phyloP scores from a whole-genome alignment of 2,888 invertebrate species.

The Cynaeus angustus region DNA sequence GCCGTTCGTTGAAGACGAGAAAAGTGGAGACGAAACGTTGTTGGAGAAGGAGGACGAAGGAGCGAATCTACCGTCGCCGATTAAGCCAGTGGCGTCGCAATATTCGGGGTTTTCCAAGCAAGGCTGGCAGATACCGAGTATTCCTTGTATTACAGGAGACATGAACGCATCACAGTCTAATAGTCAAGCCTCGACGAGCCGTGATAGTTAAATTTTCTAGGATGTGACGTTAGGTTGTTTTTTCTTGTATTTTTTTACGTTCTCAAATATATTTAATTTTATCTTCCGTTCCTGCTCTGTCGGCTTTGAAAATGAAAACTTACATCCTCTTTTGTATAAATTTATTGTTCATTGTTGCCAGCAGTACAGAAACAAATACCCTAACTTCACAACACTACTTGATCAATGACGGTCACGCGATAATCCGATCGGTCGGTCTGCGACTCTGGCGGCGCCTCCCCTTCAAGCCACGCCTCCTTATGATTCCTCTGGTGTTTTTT shows the following conservation, averaged over 20 bases:
- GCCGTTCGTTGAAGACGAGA: constrained; percentile 58
- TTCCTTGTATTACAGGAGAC: constrained; percentile 79
- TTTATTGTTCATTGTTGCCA: no score
- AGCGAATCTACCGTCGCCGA: constrained; percentile 65
- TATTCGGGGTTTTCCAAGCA: constrained; percentile 78
- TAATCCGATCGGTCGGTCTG: no score
- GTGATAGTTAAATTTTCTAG: constrained; percentile 11
- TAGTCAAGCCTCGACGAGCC: constrained; percentile 29
- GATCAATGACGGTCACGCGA: no score
- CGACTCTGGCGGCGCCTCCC: background rate
- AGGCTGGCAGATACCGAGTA: constrained; percentile 78
- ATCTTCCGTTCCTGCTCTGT: no score
- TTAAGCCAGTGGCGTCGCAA: constrained; percentile 70
- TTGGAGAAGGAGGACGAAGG: constrained; percentile 63
- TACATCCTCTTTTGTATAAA: no score
- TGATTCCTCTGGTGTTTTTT: constrained; percentile 55
- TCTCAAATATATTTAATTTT: no score
- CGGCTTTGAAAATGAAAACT: no score
- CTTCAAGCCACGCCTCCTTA: constrained; percentile 24
- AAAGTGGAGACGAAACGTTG: constrained; percentile 57
- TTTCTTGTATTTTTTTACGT: constrained; percentile 1
- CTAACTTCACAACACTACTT: no score
- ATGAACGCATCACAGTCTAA: constrained; percentile 44
- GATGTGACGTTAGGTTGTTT: constrained; percentile 2
- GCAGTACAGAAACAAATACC: no score